Conservation (phyloP, 2,797 vertebrate genomes). For the Malurus leucopterus region DNA sequence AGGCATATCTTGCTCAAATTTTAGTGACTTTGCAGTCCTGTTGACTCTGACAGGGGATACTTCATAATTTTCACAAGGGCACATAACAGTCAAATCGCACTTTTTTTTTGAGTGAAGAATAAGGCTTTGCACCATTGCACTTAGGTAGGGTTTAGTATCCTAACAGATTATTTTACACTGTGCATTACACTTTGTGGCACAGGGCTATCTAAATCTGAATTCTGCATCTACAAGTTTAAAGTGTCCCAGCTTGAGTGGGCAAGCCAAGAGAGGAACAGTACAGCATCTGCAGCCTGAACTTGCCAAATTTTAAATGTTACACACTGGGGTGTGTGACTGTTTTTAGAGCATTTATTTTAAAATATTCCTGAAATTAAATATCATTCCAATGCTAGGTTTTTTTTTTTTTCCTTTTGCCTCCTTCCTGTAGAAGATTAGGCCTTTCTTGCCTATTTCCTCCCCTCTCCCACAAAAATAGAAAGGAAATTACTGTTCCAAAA, state of each 20-base stretch:
- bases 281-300: not conserved
- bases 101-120: not conserved
- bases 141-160: not conserved
- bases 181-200: not conserved
- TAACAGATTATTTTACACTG: not conserved
- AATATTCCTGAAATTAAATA: not conserved
- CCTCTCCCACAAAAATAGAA: not conserved
- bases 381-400: not conserved
- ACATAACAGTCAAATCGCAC: fast-evolving
- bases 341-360: not conserved
- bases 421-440: not conserved
- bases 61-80: not conserved
- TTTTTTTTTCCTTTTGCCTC: not conserved
- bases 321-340: not conserved
- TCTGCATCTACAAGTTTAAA: not conserved
- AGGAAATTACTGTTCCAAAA: not conserved
- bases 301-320: not conserved
- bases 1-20: not conserved
- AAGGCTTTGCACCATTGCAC: not conserved
- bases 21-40: not conserved
- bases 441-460: not conserved
- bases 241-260: not conserved
- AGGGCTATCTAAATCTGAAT: not conserved
- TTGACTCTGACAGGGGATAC: not conserved
- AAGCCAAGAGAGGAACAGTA: not conserved